Percentiles rank a stretch among this genome's conserved stretches.
Evolutionary conservation across 1,140 invertebrate genomes (phyloP).

Genomic region (Diploscapter pachys): DNA sequence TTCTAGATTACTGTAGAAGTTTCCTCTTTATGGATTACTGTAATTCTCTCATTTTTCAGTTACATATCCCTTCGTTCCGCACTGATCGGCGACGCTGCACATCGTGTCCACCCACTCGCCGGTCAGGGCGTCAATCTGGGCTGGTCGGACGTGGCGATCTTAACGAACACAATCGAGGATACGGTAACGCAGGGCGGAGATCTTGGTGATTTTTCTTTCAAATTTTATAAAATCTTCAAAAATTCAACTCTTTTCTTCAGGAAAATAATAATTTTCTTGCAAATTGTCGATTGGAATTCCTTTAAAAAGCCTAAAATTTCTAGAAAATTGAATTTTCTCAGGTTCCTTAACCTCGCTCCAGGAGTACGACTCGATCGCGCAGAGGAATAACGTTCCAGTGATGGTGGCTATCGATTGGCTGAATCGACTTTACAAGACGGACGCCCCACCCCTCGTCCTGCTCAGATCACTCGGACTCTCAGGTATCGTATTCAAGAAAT

Average conservation of each 20-base stretch:
- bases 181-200: conserved; percentile 72
- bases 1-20: too few relatives aligned
- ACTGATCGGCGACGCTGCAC: conserved; percentile 88
- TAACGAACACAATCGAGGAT: conserved; percentile 71
- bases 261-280: too few relatives aligned
- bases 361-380: conserved; percentile 79
- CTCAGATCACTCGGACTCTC: conserved; percentile 77
- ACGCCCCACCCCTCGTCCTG: conserved; percentile 75
- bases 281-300: too few relatives aligned
- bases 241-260: conserved; percentile 38
- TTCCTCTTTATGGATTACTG: too few relatives aligned
- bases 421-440: conserved; percentile 77
- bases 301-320: too few relatives aligned
- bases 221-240: conserved; percentile 33
- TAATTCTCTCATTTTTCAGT: conserved; percentile 13
- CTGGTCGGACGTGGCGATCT: conserved; percentile 79
- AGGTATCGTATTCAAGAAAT: conserved; percentile 55
- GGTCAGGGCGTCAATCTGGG: conserved; percentile 96
- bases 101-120: conserved; percentile 89
- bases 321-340: neutral
- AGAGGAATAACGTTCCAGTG: conserved; percentile 80
- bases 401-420: conserved; percentile 82
- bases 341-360: conserved; percentile 67
- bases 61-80: conserved; percentile 76
- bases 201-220: conserved; percentile 65